Evolutionary conservation across 2,113 vertebrate species (phyloP).

Genomic region (Orientallactaga bullata): DNA sequence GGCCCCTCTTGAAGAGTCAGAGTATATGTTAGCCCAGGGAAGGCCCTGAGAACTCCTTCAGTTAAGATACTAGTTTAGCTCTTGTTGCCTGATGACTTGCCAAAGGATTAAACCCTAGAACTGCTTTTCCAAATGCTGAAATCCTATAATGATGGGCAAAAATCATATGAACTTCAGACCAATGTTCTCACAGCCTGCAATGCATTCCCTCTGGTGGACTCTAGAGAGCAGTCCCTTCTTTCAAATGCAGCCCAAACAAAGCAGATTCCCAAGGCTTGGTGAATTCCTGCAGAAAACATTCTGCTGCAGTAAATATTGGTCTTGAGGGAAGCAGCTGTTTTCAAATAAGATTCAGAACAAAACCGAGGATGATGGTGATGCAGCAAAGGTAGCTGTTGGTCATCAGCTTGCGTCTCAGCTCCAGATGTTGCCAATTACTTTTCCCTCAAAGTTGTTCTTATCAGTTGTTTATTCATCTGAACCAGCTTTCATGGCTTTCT

Average conservation of each 20-base stretch:
- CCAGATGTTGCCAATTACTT: constrained; percentile 53
- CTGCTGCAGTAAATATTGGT: constrained; percentile 45
- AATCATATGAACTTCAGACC: background rate
- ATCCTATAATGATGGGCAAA: background rate
- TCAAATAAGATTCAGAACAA: constrained; percentile 32
- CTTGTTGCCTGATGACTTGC: background rate
- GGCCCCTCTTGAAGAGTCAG: background rate
- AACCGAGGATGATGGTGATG: background rate
- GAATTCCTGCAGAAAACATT: constrained; percentile 19
- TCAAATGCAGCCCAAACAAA: constrained; percentile 31
- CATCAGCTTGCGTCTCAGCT: background rate
- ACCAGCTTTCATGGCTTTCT: constrained; percentile 32
- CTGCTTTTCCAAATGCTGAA: constrained; percentile 26
- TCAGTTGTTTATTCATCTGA: constrained; percentile 57
- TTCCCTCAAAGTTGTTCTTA: background rate
- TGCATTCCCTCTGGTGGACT: constrained; percentile 1
- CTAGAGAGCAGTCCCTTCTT: constrained; percentile 55
- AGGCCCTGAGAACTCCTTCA: constrained; percentile 24
- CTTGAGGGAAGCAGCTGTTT: background rate
- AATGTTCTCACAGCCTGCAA: background rate
- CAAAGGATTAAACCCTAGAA: background rate
- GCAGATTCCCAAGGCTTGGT: background rate
- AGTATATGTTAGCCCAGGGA: background rate
- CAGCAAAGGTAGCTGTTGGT: background rate
- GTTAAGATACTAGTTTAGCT: background rate